phyloP scores from a whole-genome alignment of 2,113 vertebrate species.

The Tricholaema leucomelas region DNA sequence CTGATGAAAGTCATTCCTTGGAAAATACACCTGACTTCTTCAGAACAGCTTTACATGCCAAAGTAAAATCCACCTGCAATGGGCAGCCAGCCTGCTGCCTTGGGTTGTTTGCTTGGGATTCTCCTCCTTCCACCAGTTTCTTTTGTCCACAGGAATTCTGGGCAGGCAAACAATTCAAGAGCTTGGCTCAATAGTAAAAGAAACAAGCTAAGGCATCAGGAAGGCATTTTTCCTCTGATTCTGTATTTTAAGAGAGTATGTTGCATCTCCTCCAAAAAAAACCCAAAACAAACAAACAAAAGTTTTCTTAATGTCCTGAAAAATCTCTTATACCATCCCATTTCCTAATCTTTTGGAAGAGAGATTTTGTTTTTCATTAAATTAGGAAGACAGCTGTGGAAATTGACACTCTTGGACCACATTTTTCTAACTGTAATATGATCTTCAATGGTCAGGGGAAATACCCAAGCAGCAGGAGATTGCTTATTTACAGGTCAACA shows the following conservation, averaged over 20 bases:
- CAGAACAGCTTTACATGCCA: neutral
- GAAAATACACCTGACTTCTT: neutral
- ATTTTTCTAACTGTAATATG: neutral
- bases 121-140: neutral
- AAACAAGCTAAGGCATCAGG: neutral
- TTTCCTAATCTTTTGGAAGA: neutral
- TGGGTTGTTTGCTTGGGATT: neutral
- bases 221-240: neutral
- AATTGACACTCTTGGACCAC: neutral
- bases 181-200: neutral
- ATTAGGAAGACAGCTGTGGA: neutral
- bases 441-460: neutral
- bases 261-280: neutral
- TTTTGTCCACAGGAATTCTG: neutral
- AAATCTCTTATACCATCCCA: neutral
- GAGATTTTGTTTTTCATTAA: neutral
- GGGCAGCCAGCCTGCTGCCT: neutral
- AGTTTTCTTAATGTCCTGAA: too few relatives aligned
- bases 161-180: neutral
- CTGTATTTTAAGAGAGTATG: neutral
- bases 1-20: neutral
- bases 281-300: neutral
- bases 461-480: neutral
- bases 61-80: neutral
- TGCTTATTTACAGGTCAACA: neutral